Percentiles rank a stretch among this genome's conserved stretches.
Evolutionary conservation across 2,888 invertebrate species (phyloP).

Genomic region (Eurytoma adleriae): DNA sequence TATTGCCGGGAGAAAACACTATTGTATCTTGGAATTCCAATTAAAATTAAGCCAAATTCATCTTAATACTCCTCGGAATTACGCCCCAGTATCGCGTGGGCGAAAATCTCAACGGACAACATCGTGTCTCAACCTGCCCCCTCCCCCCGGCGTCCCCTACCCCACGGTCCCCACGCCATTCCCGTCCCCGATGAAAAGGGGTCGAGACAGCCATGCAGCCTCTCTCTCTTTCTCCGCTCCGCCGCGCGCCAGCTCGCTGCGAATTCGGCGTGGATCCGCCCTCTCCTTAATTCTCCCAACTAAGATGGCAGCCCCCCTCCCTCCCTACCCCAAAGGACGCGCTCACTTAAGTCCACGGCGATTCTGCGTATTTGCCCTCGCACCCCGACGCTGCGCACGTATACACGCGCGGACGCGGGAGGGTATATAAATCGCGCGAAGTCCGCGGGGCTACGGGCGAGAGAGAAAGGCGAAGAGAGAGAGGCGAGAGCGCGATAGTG

Average conservation of each 20-base stretch:
- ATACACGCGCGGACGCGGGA: not conserved
- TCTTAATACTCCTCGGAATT: slow-evolving; percentile 39
- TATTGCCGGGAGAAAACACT: slow-evolving; percentile 15
- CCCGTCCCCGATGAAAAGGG: slow-evolving; percentile 46
- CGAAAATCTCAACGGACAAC: slow-evolving; percentile 57
- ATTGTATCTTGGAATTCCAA: slow-evolving; percentile 49
- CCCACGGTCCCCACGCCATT: not conserved
- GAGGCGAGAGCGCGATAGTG: slow-evolving; percentile 59
- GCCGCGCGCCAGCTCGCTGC: not conserved
- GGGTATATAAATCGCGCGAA: slow-evolving; percentile 28
- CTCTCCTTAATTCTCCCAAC: slow-evolving; percentile 73
- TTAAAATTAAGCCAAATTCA: slow-evolving; percentile 55
- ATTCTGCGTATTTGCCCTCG: slow-evolving; percentile 17
- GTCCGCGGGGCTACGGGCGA: slow-evolving; percentile 30
- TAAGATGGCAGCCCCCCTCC: slow-evolving; percentile 71
- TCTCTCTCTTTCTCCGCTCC: not conserved
- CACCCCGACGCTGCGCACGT: not conserved
- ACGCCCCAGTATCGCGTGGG: slow-evolving; percentile 22
- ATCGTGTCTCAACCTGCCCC: slow-evolving; percentile 7
- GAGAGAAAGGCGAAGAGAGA: no score
- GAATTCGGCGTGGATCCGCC: slow-evolving; percentile 60
- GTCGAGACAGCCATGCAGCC: slow-evolving; percentile 15
- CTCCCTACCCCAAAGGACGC: slow-evolving; percentile 47
- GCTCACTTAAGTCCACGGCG: slow-evolving; percentile 41
- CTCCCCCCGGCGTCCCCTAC: not conserved